phyloP scores from a whole-genome alignment of 1,140 invertebrate genomes.

The Coelopa frigida region DNA sequence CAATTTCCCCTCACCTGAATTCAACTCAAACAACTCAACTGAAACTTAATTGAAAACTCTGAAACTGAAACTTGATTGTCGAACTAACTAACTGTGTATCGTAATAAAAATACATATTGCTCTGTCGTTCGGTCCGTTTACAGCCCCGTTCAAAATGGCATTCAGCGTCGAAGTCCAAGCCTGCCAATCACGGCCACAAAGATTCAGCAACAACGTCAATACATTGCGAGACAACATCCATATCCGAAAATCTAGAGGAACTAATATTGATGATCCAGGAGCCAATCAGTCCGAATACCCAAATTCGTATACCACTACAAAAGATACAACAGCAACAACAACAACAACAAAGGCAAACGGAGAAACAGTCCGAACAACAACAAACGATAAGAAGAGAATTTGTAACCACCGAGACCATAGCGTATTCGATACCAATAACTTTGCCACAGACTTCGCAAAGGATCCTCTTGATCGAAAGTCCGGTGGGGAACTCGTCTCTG shows the following conservation, averaged over 20 bases:
- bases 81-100: too few relatives aligned
- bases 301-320: constrained; percentile 12
- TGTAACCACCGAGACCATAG: too few relatives aligned
- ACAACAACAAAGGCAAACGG: neutral
- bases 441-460: too few relatives aligned
- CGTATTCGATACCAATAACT: neutral
- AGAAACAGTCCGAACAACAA: constrained; percentile 4
- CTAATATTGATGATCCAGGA: constrained; percentile 44
- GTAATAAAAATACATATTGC: too few relatives aligned
- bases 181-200: constrained; percentile 37
- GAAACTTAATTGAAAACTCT: neutral
- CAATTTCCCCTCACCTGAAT: constrained; percentile 1
- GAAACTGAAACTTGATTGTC: too few relatives aligned
- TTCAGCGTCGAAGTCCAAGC: constrained; percentile 34
- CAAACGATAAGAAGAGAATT: neutral
- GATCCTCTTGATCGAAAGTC: too few relatives aligned
- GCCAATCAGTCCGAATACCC: constrained; percentile 11
- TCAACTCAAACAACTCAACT: neutral
- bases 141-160: constrained; percentile 44
- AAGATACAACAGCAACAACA: constrained; percentile 1
- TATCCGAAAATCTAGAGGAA: constrained; percentile 34
- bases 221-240: constrained; percentile 22
- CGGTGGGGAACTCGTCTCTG: too few relatives aligned
- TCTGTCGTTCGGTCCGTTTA: constrained; percentile 1
- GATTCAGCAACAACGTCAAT: constrained; percentile 26